Evolutionary conservation across 2,888 invertebrate genomes (phyloP).

Genomic region (Trachelus stipa): DNA sequence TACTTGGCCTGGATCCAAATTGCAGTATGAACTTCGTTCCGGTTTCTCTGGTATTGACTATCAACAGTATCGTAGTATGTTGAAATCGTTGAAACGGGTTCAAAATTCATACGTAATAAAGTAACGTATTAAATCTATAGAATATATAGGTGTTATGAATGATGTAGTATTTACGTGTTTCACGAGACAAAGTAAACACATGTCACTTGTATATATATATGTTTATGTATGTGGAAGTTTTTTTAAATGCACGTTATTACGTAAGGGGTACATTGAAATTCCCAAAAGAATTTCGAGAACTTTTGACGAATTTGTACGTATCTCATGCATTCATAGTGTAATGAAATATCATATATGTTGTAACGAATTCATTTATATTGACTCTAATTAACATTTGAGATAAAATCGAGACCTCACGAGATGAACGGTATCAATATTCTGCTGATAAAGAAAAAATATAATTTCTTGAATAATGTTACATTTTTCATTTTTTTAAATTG

Average conservation of each 20-base stretch:
- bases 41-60: background rate
- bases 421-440: too few species aligned
- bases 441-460: background rate
- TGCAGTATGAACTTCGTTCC: background rate
- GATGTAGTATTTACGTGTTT: background rate
- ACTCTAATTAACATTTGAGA: background rate
- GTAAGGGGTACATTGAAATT: too few species aligned
- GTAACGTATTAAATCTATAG: background rate
- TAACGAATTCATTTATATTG: background rate
- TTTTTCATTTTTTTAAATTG: too few species aligned
- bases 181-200: background rate
- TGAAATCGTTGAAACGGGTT: background rate
- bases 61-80: background rate
- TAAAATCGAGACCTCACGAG: too few species aligned
- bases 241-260: background rate
- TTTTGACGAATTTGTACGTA: too few species aligned
- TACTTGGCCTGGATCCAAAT: background rate
- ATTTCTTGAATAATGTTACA: background rate
- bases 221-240: background rate
- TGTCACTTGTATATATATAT: background rate
- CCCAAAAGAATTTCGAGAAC: too few species aligned
- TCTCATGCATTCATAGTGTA: too few species aligned
- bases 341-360: background rate
- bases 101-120: background rate
- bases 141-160: background rate